Evolutionary conservation across 2,888 invertebrate species (phyloP), one percentile per base, ranked within the genome.

Genomic region (Euphydryas editha): DNA sequence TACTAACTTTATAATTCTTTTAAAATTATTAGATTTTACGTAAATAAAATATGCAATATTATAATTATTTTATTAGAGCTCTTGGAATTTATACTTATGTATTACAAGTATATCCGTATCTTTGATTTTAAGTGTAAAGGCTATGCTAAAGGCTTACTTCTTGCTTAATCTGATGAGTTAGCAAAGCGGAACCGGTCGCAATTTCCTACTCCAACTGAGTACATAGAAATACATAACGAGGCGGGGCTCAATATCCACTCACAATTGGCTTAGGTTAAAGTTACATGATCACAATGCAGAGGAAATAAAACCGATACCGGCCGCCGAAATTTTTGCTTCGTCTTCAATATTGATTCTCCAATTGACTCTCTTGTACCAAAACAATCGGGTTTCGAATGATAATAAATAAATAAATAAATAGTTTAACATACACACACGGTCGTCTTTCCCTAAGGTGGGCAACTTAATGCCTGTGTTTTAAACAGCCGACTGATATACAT

Each of bases 251-350:
- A 87, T 87, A 88, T 88, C 84, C 78, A 81, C 81, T 81, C 77
- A 83, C 84, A 86, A 86, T 85, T 78, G 81, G 81, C 79, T 82
- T 81, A 81, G 80, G 86, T 88, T 87, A 88, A 90, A 88, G 79
- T 88, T 88, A 85, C 82, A 87, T 86, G 85, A 85, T 85, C 83
- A 86, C 86, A 88, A 85, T 85, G 83, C 85, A 84, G 84, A 86
- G 78, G 80, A 82, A 89, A 90, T 85, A 88, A n/a, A 85, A 80
- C 73, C 77, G 81, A 77, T 76, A 71, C 80, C 74, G 73, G 75
- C 70, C 73, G 78, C 78, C 81, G 80, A 78, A n/a, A 80, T 84
- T 82, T 78, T 77, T 77, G 76, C 78, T 78, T 75, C 77, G 79
- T 72, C 78, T 78, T 79, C 81, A 80, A 83, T 86, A 86, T 86